These are phyloP conservation scores for Cyprinodon diabolis DNA, from an alignment of 2,797 vertebrate genomes.

Conservation along the genomic window DNA sequence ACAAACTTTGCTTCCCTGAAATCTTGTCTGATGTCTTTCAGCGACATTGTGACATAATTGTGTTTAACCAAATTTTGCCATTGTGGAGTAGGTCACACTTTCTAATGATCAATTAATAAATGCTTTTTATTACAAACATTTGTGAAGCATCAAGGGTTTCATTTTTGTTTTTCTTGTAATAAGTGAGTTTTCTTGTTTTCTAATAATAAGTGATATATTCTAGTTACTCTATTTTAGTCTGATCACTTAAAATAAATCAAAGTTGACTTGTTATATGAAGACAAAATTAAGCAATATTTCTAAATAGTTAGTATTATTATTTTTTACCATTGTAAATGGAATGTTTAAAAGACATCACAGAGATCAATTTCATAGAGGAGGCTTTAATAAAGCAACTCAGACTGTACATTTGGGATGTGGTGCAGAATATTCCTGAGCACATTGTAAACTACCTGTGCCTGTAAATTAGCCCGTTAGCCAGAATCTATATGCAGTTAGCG, in stretches of 20 bases:
- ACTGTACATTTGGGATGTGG: slow-evolving; percentile 63
- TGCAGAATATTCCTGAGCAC: slow-evolving; percentile 42
- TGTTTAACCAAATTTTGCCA: not conserved
- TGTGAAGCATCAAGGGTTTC: not conserved
- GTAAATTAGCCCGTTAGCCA: slow-evolving; percentile 77
- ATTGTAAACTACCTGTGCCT: slow-evolving; percentile 69
- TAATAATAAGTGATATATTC: no score
- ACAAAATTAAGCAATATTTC: no score
- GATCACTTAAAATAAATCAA: no score
- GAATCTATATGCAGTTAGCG: slow-evolving; percentile 72
- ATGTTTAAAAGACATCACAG: slow-evolving; percentile 30
- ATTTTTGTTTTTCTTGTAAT: not conserved
- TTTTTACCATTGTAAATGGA: not conserved
- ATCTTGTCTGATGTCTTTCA: not conserved
- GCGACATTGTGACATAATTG: no score
- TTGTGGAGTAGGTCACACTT: not conserved
- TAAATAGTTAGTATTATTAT: slow-evolving; percentile 3
- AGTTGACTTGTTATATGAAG: no score
- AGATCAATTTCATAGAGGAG: slow-evolving; percentile 39
- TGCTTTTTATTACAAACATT: not conserved
- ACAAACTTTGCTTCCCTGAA: not conserved
- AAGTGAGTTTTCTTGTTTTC: no score
- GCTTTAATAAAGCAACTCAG: slow-evolving; percentile 56
- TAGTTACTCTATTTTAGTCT: no score
- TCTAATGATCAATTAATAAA: not conserved